Percentiles rank a stretch among this genome's conserved stretches.
Evolutionary conservation across 1,140 invertebrate species (phyloP).

Genomic region (Drosophila punjabiensis): DNA sequence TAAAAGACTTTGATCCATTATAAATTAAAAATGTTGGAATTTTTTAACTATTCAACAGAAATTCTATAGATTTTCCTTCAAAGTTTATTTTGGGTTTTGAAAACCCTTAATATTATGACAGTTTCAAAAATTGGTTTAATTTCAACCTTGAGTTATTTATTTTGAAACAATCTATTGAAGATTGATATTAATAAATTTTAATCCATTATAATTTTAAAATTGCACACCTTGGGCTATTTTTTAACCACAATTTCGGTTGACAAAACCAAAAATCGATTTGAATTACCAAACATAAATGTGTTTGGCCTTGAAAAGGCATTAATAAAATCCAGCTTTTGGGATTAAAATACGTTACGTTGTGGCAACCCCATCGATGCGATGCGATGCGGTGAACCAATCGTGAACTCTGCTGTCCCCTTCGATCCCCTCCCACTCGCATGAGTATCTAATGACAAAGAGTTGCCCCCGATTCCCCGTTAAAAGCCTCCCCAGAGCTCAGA

Average conservation of each 20-base stretch:
- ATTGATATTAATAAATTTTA: neutral
- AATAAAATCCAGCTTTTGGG: constrained; percentile 31
- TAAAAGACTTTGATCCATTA: too few species aligned
- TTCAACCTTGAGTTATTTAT: neutral
- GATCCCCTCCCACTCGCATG: neutral
- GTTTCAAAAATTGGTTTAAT: neutral
- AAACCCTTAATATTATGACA: neutral
- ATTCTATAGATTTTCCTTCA: neutral
- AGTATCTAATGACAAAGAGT: constrained; percentile 51
- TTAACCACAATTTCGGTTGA: constrained; percentile 3
- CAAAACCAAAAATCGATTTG: constrained; percentile 8
- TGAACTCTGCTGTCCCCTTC: constrained; percentile 12
- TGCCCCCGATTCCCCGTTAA: constrained; percentile 19
- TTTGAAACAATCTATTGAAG: neutral
- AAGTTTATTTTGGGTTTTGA: neutral
- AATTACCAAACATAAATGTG: constrained; percentile 13
- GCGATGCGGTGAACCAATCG: constrained; percentile 23
- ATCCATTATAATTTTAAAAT: neutral
- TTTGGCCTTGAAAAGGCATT: constrained; percentile 40
- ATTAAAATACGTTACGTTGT: constrained; percentile 14
- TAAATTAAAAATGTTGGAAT: too few species aligned
- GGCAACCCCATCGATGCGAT: constrained; percentile 26
- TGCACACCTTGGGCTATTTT: neutral
- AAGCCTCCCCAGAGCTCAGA: constrained; percentile 19
- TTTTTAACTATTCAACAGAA: neutral